Percentiles rank a stretch among this genome's conserved stretches.
Conservation (phyloP, 2,113 vertebrate genomes). For the Oceanodroma tethys region DNA sequence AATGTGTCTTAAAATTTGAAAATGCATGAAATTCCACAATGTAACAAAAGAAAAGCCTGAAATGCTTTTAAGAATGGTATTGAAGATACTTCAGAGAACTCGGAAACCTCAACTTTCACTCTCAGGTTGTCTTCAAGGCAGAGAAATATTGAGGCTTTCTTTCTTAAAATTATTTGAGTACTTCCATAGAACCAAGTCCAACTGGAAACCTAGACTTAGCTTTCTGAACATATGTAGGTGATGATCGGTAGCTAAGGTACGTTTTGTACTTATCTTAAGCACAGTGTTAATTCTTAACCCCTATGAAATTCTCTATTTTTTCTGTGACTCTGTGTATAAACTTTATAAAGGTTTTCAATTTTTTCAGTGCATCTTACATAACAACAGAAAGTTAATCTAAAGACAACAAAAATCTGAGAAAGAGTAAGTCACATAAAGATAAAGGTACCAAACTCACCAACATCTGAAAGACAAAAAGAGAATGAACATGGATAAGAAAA, state of each 20-base stretch:
- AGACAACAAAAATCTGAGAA: not conserved
- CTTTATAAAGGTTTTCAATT: rapidly evolving
- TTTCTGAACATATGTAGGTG: not conserved
- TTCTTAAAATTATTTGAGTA: not conserved
- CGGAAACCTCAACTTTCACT: not conserved
- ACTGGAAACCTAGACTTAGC: not conserved
- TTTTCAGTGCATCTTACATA: not conserved
- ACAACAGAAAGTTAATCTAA: not conserved
- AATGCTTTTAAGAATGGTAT: not conserved
- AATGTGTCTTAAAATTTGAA: not conserved
- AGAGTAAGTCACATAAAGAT: not conserved
- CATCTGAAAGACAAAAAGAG: not conserved
- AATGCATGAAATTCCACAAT: not conserved
- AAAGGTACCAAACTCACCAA: not conserved
- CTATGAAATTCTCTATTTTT: not conserved
- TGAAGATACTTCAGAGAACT: not conserved
- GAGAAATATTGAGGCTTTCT: not conserved
- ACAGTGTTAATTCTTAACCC: not conserved
- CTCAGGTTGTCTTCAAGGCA: not conserved
- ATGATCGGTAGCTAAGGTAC: not conserved
- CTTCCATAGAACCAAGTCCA: not conserved
- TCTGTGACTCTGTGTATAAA: not conserved
- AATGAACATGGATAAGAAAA: not conserved
- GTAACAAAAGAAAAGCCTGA: not conserved
- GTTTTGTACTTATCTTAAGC: not conserved